Base-by-base conservation (phyloP, 2,113 vertebrate genomes). In the Dipodomys merriami region DNA sequence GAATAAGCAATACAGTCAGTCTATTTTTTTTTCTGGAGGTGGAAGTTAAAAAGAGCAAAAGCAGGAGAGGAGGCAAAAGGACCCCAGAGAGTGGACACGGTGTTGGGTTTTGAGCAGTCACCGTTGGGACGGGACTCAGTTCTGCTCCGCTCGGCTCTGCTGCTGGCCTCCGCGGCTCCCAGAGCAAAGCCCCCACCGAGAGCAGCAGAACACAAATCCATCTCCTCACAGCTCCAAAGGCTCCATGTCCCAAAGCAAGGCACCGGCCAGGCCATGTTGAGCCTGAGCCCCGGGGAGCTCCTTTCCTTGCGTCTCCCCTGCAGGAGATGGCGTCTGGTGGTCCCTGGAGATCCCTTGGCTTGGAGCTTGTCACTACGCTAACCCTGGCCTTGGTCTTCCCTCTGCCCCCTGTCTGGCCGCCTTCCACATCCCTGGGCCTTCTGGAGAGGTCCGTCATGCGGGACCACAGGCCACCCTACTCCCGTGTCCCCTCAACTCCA, bases 71-170 rank as follows among this genome's bases (percentile, higher is more conserved):
- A 68, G 83, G 57, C 27, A 5, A n/a, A 69, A 22, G 8, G 4
- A 2, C 11, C 7, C 20, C 0, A 1, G 0, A 11, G 79, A 4
- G 4, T 7, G 18, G 69, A 5, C 4, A 12, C 0, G 7, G 35
- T 0, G 2, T 5, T 15, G 0, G 11, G 74, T 35, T 2, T 20
- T 2, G 13, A 11, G 27, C 11, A 4, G 11, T 30, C 69, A 30
- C 27, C 30, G 27, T 1, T 10, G 82, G 30, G 8, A 39, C 39
- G 39, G 39, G 39, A 39, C 39, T 39, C 39, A 39, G 39, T 0
- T 39, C 39, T 39, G 39, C 39, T 39, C 39, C 39, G 5, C 39
- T 39, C 39, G 39, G 39, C 39, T 39, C 39, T 39, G 39, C 39
- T 39, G 39, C 39, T 39, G 39, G 5, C 20, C 7, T 57, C 72